phyloP scores from a whole-genome alignment of 1,140 invertebrate species.

The Trachymyrmex cornetzi region DNA sequence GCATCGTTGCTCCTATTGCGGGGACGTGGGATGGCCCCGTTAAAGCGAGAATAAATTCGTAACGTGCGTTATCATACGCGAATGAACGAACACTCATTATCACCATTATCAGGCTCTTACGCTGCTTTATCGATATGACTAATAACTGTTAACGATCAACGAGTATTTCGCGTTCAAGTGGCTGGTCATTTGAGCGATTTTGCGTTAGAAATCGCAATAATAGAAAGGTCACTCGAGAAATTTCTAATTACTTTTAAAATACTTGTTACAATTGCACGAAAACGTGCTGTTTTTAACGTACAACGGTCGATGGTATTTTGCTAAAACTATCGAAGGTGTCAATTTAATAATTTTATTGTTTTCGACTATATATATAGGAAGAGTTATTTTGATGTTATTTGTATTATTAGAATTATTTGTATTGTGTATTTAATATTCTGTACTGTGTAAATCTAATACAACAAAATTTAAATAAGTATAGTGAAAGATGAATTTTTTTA shows the following conservation, averaged over 20 bases:
- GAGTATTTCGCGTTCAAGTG: constrained; percentile 37
- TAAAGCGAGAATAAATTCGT: constrained; percentile 34
- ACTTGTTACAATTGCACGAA: background rate
- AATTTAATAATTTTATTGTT: too few species aligned
- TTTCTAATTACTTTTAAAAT: constrained; percentile 30
- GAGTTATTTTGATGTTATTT: too few species aligned
- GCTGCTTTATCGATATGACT: constrained; percentile 30
- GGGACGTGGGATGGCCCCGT: constrained; percentile 8
- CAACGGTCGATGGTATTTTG: too few species aligned
- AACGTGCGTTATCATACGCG: constrained; percentile 41
- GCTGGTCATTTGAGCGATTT: constrained; percentile 17
- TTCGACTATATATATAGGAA: too few species aligned
- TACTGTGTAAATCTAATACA: too few species aligned
- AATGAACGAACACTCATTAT: constrained; percentile 33
- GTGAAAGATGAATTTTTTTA: too few species aligned
- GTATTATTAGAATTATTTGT: too few species aligned
- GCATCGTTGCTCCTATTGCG: constrained; percentile 39
- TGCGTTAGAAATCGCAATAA: background rate
- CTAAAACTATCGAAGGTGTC: too few species aligned
- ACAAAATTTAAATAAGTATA: too few species aligned
- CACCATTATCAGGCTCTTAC: constrained; percentile 30
- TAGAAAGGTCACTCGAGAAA: background rate
- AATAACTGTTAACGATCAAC: constrained; percentile 13
- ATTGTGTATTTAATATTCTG: too few species aligned
- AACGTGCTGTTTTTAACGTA: background rate